Evolutionary conservation across 2,888 invertebrate genomes (phyloP).

Genomic region (Limnephilus lunatus): DNA sequence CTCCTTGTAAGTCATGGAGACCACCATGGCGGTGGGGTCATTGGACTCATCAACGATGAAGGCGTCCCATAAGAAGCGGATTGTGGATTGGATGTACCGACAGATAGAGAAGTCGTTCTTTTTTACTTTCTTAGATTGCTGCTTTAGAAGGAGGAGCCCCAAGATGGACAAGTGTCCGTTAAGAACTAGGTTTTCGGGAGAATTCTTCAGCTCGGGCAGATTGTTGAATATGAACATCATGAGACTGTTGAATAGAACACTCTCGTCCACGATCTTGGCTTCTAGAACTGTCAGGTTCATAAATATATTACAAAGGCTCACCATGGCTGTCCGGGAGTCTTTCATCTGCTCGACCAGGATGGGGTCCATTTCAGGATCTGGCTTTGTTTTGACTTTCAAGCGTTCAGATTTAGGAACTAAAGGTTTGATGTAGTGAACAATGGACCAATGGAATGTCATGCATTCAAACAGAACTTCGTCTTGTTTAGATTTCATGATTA

Average conservation of each 20-base stretch:
- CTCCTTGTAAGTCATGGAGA: conserved; percentile 90
- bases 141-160: conserved; percentile 89
- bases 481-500: conserved; percentile 86
- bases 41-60: conserved; percentile 93
- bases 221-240: conserved; percentile 91
- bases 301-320: conserved; percentile 92
- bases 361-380: conserved; percentile 85
- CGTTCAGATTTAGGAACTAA: conserved; percentile 89
- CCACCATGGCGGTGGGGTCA: conserved; percentile 88
- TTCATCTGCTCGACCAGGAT: conserved; percentile 88
- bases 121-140: conserved; percentile 88
- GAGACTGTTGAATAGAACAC: conserved; percentile 86
- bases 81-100: conserved; percentile 91
- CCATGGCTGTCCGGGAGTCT: conserved; percentile 90
- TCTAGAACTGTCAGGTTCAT: conserved; percentile 95
- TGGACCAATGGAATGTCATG: conserved; percentile 90
- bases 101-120: conserved; percentile 94
- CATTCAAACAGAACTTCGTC: conserved; percentile 89
- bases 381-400: conserved; percentile 84
- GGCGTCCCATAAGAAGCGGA: conserved; percentile 95
- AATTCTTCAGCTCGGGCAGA: conserved; percentile 89
- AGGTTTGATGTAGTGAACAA: conserved; percentile 90
- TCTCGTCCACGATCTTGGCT: conserved; percentile 88
- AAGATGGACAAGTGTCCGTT: conserved; percentile 91
- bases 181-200: conserved; percentile 89